Evolutionary conservation across 2,797 vertebrate species (phyloP).

Genomic region (Clangula hyemalis): DNA sequence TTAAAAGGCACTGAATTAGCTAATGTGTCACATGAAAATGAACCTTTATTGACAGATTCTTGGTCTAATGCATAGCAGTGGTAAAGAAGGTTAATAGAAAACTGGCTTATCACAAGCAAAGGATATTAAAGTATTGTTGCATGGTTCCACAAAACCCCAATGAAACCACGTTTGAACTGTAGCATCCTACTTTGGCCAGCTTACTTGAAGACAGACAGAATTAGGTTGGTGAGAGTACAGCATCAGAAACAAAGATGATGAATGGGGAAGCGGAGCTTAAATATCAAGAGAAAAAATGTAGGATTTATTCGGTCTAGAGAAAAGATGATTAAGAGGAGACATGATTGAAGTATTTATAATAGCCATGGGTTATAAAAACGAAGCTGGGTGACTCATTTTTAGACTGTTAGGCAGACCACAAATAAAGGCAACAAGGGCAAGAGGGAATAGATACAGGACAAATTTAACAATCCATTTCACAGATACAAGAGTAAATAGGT

Average conservation of each 20-base stretch:
- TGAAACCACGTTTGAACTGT: background rate
- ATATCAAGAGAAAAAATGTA: background rate
- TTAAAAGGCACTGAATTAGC: conserved; percentile 51
- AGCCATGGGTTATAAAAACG: conserved; percentile 6
- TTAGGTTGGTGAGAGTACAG: conserved; percentile 4
- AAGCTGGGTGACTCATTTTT: conserved; percentile 17
- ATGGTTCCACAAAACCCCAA: background rate
- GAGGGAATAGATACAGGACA: background rate
- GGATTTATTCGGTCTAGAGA: conserved; percentile 4
- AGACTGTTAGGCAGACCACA: background rate
- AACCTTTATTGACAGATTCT: conserved; percentile 22
- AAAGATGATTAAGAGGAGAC: conserved; percentile 12
- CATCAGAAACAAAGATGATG: conserved; percentile 20
- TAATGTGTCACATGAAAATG: conserved; percentile 18
- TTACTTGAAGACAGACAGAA: conserved; percentile 51
- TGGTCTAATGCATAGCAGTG: background rate
- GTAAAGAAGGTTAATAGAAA: conserved; percentile 50
- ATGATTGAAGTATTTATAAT: background rate
- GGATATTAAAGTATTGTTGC: background rate
- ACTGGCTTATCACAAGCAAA: conserved; percentile 22
- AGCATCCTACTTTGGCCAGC: background rate
- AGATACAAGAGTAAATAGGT: background rate
- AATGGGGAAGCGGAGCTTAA: conserved; percentile 22
- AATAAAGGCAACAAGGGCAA: background rate
- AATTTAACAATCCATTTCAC: background rate